Conservation (phyloP, 2,797 vertebrate species). For the Discoglossus pictus region DNA sequence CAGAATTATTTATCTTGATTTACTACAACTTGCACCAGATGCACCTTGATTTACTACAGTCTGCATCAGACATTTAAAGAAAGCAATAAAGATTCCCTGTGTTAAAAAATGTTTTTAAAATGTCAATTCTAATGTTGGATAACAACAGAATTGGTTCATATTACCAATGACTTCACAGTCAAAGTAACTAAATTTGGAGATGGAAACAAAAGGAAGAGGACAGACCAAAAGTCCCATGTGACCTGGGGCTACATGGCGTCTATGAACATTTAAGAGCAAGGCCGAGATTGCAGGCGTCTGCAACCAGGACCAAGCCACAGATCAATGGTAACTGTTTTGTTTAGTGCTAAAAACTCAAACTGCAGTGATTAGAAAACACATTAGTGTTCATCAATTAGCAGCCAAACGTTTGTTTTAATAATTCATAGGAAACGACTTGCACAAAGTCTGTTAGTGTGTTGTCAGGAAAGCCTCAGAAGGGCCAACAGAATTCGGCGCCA, state of each 20-base stretch:
- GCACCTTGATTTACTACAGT: too few relatives aligned
- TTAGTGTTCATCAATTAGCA: constrained; percentile 98
- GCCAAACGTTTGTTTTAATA: constrained; percentile 95
- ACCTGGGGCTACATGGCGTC: constrained; percentile 51
- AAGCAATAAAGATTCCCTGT: neutral
- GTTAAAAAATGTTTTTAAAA: constrained; percentile 8
- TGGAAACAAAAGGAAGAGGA: constrained; percentile 46
- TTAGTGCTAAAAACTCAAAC: constrained; percentile 96
- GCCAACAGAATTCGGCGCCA: constrained; percentile 93
- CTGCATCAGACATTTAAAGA: too few relatives aligned
- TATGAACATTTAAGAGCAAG: constrained; percentile 54
- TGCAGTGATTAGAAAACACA: constrained; percentile 99
- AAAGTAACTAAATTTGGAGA: constrained; percentile 50
- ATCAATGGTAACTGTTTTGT: constrained; percentile 96
- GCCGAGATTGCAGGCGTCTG: constrained; percentile 57
- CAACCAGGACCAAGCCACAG: constrained; percentile 71
- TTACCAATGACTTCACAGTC: constrained; percentile 47
- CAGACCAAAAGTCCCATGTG: constrained; percentile 50
- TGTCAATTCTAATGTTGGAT: constrained; percentile 11
- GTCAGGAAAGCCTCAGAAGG: constrained; percentile 84
- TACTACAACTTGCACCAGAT: too few relatives aligned
- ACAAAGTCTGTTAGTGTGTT: constrained; percentile 84
- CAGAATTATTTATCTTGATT: too few relatives aligned
- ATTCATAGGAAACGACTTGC: constrained; percentile 90
- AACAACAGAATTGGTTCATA: constrained; percentile 33